Base-by-base conservation (phyloP, 1,140 invertebrate genomes). In the Aphelinus atriplicis region DNA sequence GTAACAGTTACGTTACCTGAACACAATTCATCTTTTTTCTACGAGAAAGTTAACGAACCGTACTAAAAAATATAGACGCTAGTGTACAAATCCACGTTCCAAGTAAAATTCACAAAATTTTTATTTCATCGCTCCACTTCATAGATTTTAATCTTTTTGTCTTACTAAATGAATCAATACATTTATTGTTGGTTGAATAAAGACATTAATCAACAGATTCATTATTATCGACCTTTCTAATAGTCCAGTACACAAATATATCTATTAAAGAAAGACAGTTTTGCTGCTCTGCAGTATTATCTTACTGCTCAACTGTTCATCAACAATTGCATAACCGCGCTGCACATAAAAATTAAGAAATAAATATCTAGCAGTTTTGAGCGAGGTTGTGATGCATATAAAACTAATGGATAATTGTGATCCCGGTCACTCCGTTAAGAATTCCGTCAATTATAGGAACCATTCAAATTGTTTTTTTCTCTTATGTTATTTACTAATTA, bases 401-500 rank as follows among this genome's bases (percentile, higher is more conserved):
- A 58, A 65, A 70, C 55, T 68, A 73, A 74, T 45, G 4, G 62
- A 70, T 57, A 57, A 65, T 9, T 47, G 7, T 10, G 46, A 10
- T 63, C 42, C 3, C 9, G 10, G 3, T 63, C 66, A 53, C 4
- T 1, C 66, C 7, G 9, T 61, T 43, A 53, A 64, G 70, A 58
- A 75, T 58, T 70, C 61, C 55, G 26, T 70, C 3, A 10, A 67
- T 42, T n/a, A 62, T 75, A 75, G 67, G 73, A 75, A 75, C 61
- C 9, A 64, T 55, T 57, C 57, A 42, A 10, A 68, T 1, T 3
- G 9, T 60, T 69, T 48, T 66, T 45, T 62, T 3, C 10, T 62
- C 62, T 53, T 45, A 45, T 26, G 57, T 26, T 7, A 42, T 43
- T 43, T 6, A 7, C 1, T 63, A 10, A 48, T 56, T 62, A n/a